phyloP scores from a whole-genome alignment of 2,797 vertebrate genomes.

The Distichodus sexfasciatus region DNA sequence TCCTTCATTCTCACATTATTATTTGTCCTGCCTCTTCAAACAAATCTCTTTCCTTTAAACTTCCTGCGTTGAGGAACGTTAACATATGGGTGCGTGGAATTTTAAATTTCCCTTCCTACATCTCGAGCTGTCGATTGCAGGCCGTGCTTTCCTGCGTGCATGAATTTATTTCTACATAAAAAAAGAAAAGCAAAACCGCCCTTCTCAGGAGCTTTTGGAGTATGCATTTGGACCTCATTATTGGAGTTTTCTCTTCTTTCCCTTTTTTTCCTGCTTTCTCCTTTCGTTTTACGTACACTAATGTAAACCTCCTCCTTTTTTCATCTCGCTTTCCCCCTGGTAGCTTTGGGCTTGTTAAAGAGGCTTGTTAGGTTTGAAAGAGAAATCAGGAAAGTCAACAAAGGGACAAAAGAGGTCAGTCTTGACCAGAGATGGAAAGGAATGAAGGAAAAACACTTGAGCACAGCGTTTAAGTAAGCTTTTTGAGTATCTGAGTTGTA shows the following conservation, averaged over 20 bases:
- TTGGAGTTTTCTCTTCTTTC: conserved; percentile 19
- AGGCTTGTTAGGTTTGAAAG: no score
- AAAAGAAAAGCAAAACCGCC: conserved; percentile 12
- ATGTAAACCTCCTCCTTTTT: neutral
- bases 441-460: no score
- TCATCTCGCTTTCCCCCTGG: no score
- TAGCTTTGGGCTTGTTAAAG: no score
- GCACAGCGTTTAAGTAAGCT: no score
- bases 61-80: conserved; percentile 54
- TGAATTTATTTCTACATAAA: conserved; percentile 58
- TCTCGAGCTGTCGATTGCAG: conserved; percentile 44
- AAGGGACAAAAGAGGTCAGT: no score
- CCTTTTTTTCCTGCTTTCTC: neutral
- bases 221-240: conserved; percentile 57
- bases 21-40: conserved; percentile 55
- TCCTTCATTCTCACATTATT: conserved; percentile 46
- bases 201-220: conserved; percentile 44
- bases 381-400: no score
- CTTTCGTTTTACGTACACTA: neutral
- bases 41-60: conserved; percentile 50
- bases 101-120: conserved; percentile 52
- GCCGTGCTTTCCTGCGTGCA: conserved; percentile 46
- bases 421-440: no score
- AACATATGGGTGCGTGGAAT: conserved; percentile 54
- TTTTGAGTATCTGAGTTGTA: no score